phyloP scores from a whole-genome alignment of 2,797 vertebrate genomes.

The Rhinatrema bivittatum region DNA sequence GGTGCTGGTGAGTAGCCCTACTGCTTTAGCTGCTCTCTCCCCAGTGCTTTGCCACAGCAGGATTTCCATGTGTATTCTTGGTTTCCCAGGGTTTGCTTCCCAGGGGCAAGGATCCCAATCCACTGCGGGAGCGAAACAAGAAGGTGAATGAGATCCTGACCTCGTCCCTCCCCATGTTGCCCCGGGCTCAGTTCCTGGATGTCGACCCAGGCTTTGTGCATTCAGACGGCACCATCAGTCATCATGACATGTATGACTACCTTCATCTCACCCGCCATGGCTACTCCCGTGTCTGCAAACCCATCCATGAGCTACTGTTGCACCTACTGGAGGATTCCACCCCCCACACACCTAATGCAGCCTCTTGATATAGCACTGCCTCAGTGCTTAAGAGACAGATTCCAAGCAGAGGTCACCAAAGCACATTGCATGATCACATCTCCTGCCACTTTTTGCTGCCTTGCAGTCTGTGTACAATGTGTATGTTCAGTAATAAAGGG shows the following conservation, averaged over 20 bases:
- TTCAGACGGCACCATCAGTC: slow-evolving; percentile 77
- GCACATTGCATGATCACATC: no score
- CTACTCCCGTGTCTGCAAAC: slow-evolving; percentile 75
- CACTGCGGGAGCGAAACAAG: slow-evolving; percentile 69
- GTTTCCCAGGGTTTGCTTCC: slow-evolving; percentile 70
- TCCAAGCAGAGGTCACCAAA: no score
- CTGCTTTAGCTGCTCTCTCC: neutral
- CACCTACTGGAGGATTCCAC: slow-evolving; percentile 56
- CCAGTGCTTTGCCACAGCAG: neutral
- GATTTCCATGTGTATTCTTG: neutral
- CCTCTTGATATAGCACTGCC: no score
- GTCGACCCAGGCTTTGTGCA: slow-evolving; percentile 80
- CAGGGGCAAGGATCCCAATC: slow-evolving; percentile 75
- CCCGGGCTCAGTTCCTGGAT: slow-evolving; percentile 65
- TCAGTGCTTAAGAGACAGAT: no score
- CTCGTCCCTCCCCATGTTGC: slow-evolving; percentile 48
- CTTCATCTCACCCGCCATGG: slow-evolving; percentile 78
- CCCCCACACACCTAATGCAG: neutral
- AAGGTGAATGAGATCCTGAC: slow-evolving; percentile 70
- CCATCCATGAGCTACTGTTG: slow-evolving; percentile 64
- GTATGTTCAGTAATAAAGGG: no score
- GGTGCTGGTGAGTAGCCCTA: slow-evolving; percentile 61
- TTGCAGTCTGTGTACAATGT: no score
- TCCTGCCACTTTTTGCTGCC: no score
- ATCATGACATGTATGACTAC: slow-evolving; percentile 88